Evolutionary conservation across 2,113 vertebrate genomes (phyloP).

Genomic region (Opisthocomus hoazin): DNA sequence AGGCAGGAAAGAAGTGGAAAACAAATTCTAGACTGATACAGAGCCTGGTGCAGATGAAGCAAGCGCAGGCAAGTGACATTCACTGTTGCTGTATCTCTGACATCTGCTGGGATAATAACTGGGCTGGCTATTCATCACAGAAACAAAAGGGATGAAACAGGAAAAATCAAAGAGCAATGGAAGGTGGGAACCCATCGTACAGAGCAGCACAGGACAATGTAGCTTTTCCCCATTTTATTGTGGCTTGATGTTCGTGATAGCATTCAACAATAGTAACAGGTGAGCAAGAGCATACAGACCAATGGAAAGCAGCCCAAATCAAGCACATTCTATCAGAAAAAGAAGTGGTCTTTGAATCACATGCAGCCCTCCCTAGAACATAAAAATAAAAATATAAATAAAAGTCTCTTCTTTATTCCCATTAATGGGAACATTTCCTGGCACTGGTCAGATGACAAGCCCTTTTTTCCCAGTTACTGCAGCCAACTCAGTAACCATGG

Average conservation of each 20-base stretch:
- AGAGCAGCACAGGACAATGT: neutral
- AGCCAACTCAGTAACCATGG: conserved; percentile 35
- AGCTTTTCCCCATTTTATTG: neutral
- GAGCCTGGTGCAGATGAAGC: neutral
- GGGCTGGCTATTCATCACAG: neutral
- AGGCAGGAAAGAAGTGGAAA: neutral
- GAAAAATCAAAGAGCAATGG: neutral
- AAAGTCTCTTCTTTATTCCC: neutral
- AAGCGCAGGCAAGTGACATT: neutral
- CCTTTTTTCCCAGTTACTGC: neutral
- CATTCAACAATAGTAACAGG: neutral
- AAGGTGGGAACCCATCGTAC: neutral
- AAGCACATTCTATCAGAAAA: neutral
- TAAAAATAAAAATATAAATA: neutral
- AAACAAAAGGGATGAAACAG: neutral
- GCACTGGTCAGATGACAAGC: neutral
- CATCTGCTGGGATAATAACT: neutral
- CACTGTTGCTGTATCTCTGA: neutral
- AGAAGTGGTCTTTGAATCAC: neutral
- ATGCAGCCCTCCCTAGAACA: neutral
- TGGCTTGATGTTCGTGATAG: neutral
- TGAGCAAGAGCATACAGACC: neutral
- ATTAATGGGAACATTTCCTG: conserved; percentile 33
- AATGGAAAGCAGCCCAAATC: neutral
- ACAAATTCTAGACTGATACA: neutral